These are phyloP conservation scores for Tragulus kanchil DNA, from an alignment of 2,113 vertebrate genomes.

Conservation along the genomic window DNA sequence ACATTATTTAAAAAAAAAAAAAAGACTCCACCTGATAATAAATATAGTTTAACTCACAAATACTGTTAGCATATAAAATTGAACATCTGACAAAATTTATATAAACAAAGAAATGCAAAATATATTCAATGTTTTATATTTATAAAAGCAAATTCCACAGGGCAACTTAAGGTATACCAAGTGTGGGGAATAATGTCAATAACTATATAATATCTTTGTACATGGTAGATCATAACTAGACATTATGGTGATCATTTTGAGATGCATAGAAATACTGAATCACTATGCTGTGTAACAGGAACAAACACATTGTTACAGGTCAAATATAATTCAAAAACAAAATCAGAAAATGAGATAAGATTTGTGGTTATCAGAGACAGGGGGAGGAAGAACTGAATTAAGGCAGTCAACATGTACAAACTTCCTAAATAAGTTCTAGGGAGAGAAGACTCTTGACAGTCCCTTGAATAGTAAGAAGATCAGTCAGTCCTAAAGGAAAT, in stretches of 20 bases:
- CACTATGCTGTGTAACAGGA: not conserved
- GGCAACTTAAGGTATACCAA: not conserved
- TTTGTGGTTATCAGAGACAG: not conserved
- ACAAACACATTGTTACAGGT: not conserved
- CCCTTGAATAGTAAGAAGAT: too few species aligned
- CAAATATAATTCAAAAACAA: not conserved
- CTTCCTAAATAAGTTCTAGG: not conserved
- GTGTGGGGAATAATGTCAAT: not conserved
- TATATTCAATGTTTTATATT: conserved; percentile 34
- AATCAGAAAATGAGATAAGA: not conserved
- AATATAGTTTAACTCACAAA: conserved; percentile 29
- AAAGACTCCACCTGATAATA: conserved; percentile 15
- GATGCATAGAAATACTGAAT: not conserved
- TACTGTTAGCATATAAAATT: conserved; percentile 1
- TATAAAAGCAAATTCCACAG: conserved; percentile 45
- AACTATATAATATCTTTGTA: not conserved
- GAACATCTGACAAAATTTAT: conserved; percentile 36
- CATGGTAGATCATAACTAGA: not conserved
- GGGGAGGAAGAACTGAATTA: not conserved
- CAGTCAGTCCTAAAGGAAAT: too few species aligned
- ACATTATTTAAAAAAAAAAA: conserved; percentile 48
- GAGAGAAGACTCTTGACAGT: too few species aligned
- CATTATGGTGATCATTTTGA: not conserved
- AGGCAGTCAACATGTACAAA: not conserved
- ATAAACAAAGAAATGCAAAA: conserved; percentile 26